Percentiles rank a stretch among this genome's conserved stretches.
These are phyloP conservation scores for Phortica okadai DNA, from an alignment of 2,888 invertebrate species.

Conservation along the genomic window DNA sequence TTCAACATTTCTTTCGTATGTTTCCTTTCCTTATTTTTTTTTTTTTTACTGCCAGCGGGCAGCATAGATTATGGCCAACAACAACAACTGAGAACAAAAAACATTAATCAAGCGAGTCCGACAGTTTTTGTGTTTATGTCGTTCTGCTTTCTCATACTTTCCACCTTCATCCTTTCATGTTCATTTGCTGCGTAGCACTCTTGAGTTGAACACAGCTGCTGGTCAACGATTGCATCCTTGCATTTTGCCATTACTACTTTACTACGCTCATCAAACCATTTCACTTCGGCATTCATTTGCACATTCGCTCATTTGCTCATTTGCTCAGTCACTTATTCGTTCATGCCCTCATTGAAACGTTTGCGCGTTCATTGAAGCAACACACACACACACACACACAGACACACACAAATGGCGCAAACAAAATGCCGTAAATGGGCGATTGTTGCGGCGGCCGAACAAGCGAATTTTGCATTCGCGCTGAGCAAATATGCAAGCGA, in stretches of 20 bases:
- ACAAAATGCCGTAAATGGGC: conserved; percentile 18
- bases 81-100: conserved; percentile 56
- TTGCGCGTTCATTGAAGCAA: background rate
- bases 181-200: conserved; percentile 8
- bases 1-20: background rate
- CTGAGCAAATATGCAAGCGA: background rate
- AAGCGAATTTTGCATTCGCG: background rate
- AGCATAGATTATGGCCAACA: conserved; percentile 58
- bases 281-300: background rate
- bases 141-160: background rate
- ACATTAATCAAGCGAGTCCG: conserved; percentile 61
- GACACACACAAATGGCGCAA: too few species aligned
- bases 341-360: background rate
- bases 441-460: background rate
- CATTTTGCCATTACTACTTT: background rate
- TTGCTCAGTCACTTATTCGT: background rate
- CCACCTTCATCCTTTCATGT: conserved; percentile 13
- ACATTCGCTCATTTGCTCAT: background rate
- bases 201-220: too few species aligned
- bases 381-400: too few species aligned
- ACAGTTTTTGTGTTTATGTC: conserved; percentile 44
- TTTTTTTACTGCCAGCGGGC: conserved; percentile 28
- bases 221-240: too few species aligned
- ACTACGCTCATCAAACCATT: background rate
- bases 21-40: conserved; percentile 42